Evolutionary conservation across 2,888 invertebrate genomes (phyloP).

Genomic region (Drosophila kuntzei): DNA sequence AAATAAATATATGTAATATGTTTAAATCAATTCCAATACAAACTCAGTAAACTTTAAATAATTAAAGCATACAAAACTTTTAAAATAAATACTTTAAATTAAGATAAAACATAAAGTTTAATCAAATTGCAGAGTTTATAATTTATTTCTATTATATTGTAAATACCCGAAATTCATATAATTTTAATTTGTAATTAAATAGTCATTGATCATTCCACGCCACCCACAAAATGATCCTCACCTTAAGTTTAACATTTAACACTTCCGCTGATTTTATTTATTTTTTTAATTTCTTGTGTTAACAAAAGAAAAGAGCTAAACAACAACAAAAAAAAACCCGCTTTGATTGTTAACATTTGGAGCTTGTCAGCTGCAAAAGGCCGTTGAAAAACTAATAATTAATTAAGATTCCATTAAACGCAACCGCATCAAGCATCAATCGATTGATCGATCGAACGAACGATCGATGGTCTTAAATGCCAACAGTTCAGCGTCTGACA

Average conservation of each 20-base stretch:
- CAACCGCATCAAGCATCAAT: constrained; percentile 39
- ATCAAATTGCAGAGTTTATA: too few species aligned
- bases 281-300: constrained; percentile 7
- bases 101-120: too few species aligned
- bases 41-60: too few species aligned
- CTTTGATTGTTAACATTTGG: constrained; percentile 41
- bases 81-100: too few species aligned
- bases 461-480: constrained; percentile 65
- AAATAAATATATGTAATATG: too few species aligned
- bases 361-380: constrained; percentile 52
- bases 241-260: constrained; percentile 12
- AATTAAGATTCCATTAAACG: constrained; percentile 77
- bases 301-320: constrained; percentile 7
- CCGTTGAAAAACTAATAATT: constrained; percentile 64
- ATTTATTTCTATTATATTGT: not conserved
- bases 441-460: constrained; percentile 29
- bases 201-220: not conserved
- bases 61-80: too few species aligned
- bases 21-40: too few species aligned
- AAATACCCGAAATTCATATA: not conserved
- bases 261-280: constrained; percentile 39
- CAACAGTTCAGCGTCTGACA: constrained; percentile 52
- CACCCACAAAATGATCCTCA: constrained; percentile 22
- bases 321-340: constrained; percentile 37
- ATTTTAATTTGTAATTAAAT: not conserved